Evolutionary conservation across 2,797 vertebrate genomes (phyloP), one percentile per base, ranked within the genome.

Genomic region (Eutrigla gurnardus): DNA sequence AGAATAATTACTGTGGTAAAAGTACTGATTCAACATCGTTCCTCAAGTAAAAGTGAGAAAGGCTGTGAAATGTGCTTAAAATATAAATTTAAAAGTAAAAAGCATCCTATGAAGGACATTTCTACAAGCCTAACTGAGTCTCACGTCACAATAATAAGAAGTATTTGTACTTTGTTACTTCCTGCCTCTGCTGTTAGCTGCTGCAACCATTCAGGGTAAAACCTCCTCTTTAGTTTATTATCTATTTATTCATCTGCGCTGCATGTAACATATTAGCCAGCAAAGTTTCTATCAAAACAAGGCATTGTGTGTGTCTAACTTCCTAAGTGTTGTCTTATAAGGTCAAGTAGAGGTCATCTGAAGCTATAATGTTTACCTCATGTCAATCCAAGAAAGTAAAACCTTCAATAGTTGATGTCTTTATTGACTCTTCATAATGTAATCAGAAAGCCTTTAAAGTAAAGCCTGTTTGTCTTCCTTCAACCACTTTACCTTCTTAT

Each of bases 401-500:
- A 40, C 40, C 4, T 53, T 66, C 12, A 62, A 33, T 15, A 59
- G 53, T 15, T 58, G 14, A 6, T 3, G 42, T 25, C 52, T 4
- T 72, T 39, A 69, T 63, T 32, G 13, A 13, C 7, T 59, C 59
- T 52, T 57, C 10, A 25, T 32, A 49, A 60, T 43, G n/a, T 2
- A 42, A 65, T 73, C 32, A 25, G 17, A 60, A 60, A 75, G 54
- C 42, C 10, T 46, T 35, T 3, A 40, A 13, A 9, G 11, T 49
- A 25, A 25, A 25, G 25, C 70, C 18, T 33, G 18, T 65, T 73
- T 35, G 32, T 61, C 66, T 49, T 55, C 54, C 43, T 11, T 37
- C 17, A 54, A 65, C 25, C n/a, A 53, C 17, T 32, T 52, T 47
- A 57, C 47, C 50, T 59, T 66, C n/a, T 65, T 68, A 37, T 53